A percentile compares a stretch with the other conserved stretches of the same genome.
phyloP scores from a whole-genome alignment of 2,888 invertebrate genomes.

The Leistus spinibarbis region DNA sequence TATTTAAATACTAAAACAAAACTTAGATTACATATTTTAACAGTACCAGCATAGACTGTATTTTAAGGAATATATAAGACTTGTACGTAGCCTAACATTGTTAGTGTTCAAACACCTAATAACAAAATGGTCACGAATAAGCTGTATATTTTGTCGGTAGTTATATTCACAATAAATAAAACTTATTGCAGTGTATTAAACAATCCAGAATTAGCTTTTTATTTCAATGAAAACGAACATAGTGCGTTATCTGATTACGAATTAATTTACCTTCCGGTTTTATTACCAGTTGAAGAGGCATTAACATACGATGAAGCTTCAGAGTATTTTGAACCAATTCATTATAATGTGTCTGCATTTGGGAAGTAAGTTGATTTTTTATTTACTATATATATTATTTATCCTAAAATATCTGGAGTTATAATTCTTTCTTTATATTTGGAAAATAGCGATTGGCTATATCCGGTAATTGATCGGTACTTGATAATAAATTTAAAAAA shows the following conservation, averaged over 20 bases:
- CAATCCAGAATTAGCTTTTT: background rate
- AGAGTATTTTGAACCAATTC: slow-evolving; percentile 57
- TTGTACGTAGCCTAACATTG: background rate
- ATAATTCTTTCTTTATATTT: too few species aligned
- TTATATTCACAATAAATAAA: background rate
- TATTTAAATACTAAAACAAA: background rate
- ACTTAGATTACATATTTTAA: background rate
- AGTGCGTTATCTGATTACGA: slow-evolving; percentile 60
- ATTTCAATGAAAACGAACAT: background rate
- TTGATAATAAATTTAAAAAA: too few species aligned
- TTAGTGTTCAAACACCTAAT: background rate
- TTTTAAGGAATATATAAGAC: background rate
- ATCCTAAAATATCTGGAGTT: slow-evolving; percentile 18
- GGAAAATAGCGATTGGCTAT: too few species aligned
- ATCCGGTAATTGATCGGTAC: too few species aligned
- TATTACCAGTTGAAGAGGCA: slow-evolving; percentile 56
- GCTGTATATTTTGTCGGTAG: background rate
- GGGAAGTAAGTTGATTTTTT: slow-evolving; percentile 59
- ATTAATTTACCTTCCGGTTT: slow-evolving; percentile 65
- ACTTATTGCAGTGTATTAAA: slow-evolving; percentile 2
- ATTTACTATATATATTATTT: slow-evolving; percentile 4
- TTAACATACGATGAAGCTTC: slow-evolving; percentile 50
- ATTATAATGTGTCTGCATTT: slow-evolving; percentile 67
- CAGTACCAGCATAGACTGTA: background rate
- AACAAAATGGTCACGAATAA: background rate